Base-by-base conservation (phyloP, 1,140 invertebrate genomes). In the Euschistus heros region DNA sequence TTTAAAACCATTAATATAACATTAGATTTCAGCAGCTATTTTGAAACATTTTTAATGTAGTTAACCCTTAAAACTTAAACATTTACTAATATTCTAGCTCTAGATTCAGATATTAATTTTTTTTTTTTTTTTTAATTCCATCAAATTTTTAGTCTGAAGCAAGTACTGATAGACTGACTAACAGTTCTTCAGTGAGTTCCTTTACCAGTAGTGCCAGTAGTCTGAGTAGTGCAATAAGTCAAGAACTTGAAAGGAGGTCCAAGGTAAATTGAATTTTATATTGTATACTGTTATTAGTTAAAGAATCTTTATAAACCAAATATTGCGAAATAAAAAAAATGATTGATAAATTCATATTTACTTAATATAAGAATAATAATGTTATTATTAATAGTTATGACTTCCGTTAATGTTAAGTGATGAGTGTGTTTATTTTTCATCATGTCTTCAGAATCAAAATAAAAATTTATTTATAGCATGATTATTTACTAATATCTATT, bases 201-300 rank as follows among this genome's bases (percentile, higher is more conserved):
- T 68, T 71, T 52, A 66, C 70, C 20, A 69, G 69, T 57, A 68
- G 68, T 54, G 67, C 66, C 20, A 67, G 66, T 37, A 71, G 70
- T 62, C 66, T 71, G 7, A 68, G 68, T 22, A 70, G 68, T 69
- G 84, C 84, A 47, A 81, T 86, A 66, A 80, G 80, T 64, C 78
- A 83, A 71, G 84, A 86, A 73, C 74, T 86, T 61, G 78, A 83
- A 68, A 79, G 81, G 73, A 78, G 84, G 74, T 80, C 80, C 55
- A 82, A 86, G 77, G 82, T 83, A 74, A 72, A n/a, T 60, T 60
- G 17, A 7, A 26, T 26, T 54, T 22, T 54, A 26, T 6, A 37
- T 37, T 37, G 5, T 10, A 6, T 37, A 10, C n/a, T 10, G 33
- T 13, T 37, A 37, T 37, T 6, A 3, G 8, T 3, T 30, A 30